phyloP scores from a whole-genome alignment of 2,113 vertebrate genomes.

The Etheostoma spectabile region DNA sequence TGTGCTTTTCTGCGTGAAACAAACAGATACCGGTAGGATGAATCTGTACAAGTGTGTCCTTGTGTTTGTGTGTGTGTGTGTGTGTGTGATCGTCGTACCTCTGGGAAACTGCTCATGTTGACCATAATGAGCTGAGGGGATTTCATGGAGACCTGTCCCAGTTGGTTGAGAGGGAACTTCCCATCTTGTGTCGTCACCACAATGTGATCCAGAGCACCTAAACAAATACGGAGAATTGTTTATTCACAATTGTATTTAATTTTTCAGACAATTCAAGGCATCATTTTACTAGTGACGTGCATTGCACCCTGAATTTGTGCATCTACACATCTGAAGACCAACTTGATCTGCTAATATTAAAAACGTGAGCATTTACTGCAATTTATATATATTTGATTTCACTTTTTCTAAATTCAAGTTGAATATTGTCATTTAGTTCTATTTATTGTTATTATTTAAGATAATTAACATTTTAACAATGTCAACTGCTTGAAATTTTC shows the following conservation, averaged over 20 bases:
- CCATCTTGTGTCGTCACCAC: conserved; percentile 90
- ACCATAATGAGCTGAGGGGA: conserved; percentile 92
- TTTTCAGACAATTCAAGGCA: not conserved
- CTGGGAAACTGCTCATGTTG: conserved; percentile 94
- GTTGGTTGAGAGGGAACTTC: conserved; percentile 95
- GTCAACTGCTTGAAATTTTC: not conserved
- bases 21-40: conserved; percentile 42
- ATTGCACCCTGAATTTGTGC: not conserved
- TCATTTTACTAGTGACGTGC: not conserved
- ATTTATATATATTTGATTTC: not conserved
- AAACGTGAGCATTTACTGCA: not conserved
- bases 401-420: too few relatives aligned
- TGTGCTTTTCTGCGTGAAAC: conserved; percentile 33
- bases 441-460: not conserved
- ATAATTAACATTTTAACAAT: not conserved
- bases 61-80: conserved; percentile 11
- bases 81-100: conserved; percentile 85
- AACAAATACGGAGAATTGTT: conserved; percentile 49
- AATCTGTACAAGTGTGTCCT: conserved; percentile 2
- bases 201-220: conserved; percentile 94
- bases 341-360: not conserved
- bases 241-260: conserved; percentile 7
- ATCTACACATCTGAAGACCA: not conserved
- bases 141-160: conserved; percentile 95
- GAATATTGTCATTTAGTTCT: too few relatives aligned